These are phyloP conservation scores for Coremacera marginata DNA, from an alignment of 2,888 invertebrate species.

Conservation along the genomic window DNA sequence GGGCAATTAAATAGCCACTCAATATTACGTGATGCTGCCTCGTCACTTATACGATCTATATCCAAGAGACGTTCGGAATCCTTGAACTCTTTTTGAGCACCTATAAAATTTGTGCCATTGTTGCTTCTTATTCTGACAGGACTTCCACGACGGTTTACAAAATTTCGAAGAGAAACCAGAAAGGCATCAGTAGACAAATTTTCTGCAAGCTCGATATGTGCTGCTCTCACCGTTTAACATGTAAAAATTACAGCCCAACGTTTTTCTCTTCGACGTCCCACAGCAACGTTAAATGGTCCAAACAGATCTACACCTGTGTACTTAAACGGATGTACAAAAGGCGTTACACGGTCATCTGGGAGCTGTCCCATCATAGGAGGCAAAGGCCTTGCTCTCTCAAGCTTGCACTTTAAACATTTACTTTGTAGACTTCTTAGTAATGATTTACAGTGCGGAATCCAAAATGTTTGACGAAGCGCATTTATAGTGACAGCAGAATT, in stretches of 20 bases:
- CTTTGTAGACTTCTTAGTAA: too few species aligned
- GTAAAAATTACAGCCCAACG: conserved; percentile 40
- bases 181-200: conserved; percentile 40
- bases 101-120: conserved; percentile 44
- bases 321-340: conserved; percentile 35
- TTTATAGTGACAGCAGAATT: too few species aligned
- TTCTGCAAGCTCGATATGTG: conserved; percentile 32
- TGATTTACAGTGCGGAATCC: too few species aligned
- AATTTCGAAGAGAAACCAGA: conserved; percentile 41
- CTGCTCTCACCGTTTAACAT: not conserved
- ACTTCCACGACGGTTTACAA: conserved; percentile 38
- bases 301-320: conserved; percentile 39
- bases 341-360: too few species aligned
- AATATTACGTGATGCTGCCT: conserved; percentile 21
- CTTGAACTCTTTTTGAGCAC: conserved; percentile 33
- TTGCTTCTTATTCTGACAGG: conserved; percentile 36
- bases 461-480: too few species aligned
- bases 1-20: conserved; percentile 44
- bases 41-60: conserved; percentile 11
- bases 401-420: too few species aligned
- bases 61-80: conserved; percentile 13
- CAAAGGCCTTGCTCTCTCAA: too few species aligned
- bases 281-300: conserved; percentile 36
- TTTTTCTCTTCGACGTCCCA: conserved; percentile 41
- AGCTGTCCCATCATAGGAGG: too few species aligned